Evolutionary conservation across 2,797 vertebrate genomes (phyloP).

Genomic region (Phataginus tricuspis): DNA sequence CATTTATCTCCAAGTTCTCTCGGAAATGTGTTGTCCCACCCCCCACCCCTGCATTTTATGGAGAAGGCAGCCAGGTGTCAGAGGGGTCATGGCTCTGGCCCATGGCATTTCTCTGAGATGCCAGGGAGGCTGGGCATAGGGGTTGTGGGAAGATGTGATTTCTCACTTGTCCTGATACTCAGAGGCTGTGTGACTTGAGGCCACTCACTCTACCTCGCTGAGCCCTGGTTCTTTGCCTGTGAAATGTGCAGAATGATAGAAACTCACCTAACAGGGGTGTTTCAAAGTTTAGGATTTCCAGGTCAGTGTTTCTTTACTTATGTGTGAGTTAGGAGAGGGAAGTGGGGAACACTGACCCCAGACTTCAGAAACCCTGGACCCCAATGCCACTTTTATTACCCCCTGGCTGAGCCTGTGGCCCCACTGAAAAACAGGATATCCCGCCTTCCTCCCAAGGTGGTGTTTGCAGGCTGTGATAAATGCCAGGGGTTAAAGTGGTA

Average conservation of each 20-base stretch:
- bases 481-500: not conserved
- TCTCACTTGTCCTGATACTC: not conserved
- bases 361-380: not conserved
- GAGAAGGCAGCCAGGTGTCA: not conserved
- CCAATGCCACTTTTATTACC: not conserved
- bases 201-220: not conserved
- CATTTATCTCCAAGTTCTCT: not conserved
- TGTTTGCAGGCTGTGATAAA: not conserved
- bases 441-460: not conserved
- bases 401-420: not conserved
- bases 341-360: not conserved
- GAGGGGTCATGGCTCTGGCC: not conserved
- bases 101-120: not conserved
- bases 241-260: not conserved
- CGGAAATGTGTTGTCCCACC: not conserved
- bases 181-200: slow-evolving; percentile 12
- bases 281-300: not conserved
- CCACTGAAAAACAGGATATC: not conserved
- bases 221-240: not conserved
- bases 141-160: not conserved
- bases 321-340: not conserved
- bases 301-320: not conserved
- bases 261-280: not conserved
- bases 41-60: not conserved
- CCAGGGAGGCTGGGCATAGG: too few species aligned